phyloP scores from a whole-genome alignment of 2,113 vertebrate genomes.

The Cyphomyrus plagiostoma region DNA sequence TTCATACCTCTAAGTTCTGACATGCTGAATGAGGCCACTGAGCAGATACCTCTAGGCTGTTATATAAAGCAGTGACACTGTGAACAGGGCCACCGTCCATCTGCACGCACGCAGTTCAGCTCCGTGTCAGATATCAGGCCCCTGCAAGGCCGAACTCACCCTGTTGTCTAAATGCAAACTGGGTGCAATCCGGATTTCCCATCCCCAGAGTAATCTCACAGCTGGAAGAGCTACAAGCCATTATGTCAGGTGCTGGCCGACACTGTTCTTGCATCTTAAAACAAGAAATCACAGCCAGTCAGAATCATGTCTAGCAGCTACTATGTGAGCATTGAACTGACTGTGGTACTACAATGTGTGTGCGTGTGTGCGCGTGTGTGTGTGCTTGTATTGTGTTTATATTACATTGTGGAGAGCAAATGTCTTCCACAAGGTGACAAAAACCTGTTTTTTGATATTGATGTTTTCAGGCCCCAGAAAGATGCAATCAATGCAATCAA shows the following conservation, averaged over 20 bases:
- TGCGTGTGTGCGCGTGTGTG: background rate
- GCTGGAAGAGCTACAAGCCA: background rate
- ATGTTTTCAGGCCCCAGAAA: no score
- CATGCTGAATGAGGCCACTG: background rate
- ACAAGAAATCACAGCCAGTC: background rate
- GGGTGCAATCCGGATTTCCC: conserved; percentile 22
- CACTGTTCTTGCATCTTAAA: background rate
- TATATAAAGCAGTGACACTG: conserved; percentile 26
- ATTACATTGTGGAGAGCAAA: no score
- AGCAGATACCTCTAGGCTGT: background rate
- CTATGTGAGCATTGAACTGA: background rate
- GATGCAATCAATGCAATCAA: no score
- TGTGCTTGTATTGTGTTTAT: no score
- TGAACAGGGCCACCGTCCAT: conserved; percentile 46
- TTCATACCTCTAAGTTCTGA: background rate
- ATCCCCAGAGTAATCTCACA: conserved; percentile 4
- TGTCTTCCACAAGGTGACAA: no score
- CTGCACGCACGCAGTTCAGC: conserved; percentile 29
- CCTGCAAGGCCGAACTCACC: conserved; percentile 51
- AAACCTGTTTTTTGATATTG: no score
- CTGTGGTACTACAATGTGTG: background rate
- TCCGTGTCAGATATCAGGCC: conserved; percentile 40
- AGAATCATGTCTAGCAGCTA: background rate
- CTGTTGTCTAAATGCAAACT: conserved; percentile 27
- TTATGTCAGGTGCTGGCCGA: background rate